Evolutionary conservation across 2,888 invertebrate species (phyloP).

Genomic region (Lochmaea capreae): DNA sequence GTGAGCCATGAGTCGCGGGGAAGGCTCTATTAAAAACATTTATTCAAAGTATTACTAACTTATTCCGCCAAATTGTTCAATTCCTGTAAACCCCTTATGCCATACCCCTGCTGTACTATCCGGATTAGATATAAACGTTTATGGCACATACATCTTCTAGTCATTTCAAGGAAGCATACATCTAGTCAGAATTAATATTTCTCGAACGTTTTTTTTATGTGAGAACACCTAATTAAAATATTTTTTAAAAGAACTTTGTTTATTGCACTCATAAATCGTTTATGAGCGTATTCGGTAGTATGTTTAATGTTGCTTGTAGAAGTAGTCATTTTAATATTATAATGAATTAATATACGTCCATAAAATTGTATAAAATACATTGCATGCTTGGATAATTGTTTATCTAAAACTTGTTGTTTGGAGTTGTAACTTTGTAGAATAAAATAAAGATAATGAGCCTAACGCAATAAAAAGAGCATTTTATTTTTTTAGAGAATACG

Average conservation of each 20-base stretch:
- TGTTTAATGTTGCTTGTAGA: slow-evolving; percentile 33
- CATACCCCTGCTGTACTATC: neutral
- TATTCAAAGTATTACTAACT: too few relatives aligned
- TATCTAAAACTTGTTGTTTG: slow-evolving; percentile 12
- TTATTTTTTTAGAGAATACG: neutral
- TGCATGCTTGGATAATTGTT: slow-evolving; percentile 10
- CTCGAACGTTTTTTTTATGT: slow-evolving; percentile 23
- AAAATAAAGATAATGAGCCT: neutral
- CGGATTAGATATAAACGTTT: slow-evolving; percentile 20
- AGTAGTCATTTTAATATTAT: slow-evolving; percentile 28
- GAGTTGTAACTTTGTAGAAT: slow-evolving; percentile 6
- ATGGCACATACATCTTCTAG: slow-evolving; percentile 27
- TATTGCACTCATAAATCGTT: slow-evolving; percentile 37
- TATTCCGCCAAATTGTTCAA: too few relatives aligned
- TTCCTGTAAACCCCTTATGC: neutral
- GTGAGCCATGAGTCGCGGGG: too few relatives aligned
- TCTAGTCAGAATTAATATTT: slow-evolving; percentile 25
- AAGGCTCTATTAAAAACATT: too few relatives aligned
- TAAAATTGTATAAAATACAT: slow-evolving; percentile 20
- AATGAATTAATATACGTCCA: slow-evolving; percentile 20
- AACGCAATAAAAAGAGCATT: neutral
- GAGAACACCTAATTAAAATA: slow-evolving; percentile 29
- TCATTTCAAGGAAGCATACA: slow-evolving; percentile 29
- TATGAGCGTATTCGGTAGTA: slow-evolving; percentile 40
- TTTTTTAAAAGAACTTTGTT: slow-evolving; percentile 28